phyloP scores from a whole-genome alignment of 1,140 invertebrate genomes.

The Zaprionus lachaisei region DNA sequence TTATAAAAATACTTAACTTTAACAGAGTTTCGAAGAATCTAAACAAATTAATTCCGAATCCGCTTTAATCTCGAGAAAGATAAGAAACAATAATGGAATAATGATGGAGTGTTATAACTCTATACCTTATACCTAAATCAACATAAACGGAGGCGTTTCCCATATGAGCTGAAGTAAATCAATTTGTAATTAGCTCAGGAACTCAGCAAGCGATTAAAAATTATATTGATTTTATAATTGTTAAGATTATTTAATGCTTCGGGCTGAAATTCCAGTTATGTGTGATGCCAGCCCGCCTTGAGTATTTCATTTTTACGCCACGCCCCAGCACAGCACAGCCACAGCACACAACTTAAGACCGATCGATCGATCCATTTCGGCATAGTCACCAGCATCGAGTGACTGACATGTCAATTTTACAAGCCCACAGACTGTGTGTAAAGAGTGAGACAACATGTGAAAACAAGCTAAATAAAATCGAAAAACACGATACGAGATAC shows the following conservation, averaged over 20 bases:
- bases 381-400: conserved; percentile 27
- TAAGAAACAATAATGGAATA: background rate
- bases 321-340: conserved; percentile 49
- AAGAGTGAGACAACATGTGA: conserved; percentile 55
- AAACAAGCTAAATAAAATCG: conserved; percentile 5
- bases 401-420: conserved; percentile 72
- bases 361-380: conserved; percentile 32
- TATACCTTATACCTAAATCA: background rate
- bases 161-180: background rate
- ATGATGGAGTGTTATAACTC: conserved; percentile 4
- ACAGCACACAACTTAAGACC: background rate
- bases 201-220: conserved; percentile 4
- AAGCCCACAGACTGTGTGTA: conserved; percentile 26
- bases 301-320: conserved; percentile 28
- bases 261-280: conserved; percentile 8
- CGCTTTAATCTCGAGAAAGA: background rate
- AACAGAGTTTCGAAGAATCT: background rate
- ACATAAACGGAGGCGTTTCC: background rate
- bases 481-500: conserved; percentile 7
- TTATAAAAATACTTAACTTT: background rate
- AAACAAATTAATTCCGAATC: background rate
- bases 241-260: conserved; percentile 7
- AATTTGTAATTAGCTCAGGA: conserved; percentile 4
- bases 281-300: background rate
- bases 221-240: conserved; percentile 13